Evolutionary conservation across 2,888 invertebrate species (phyloP).

Genomic region (Eristalinus sepulchralis): DNA sequence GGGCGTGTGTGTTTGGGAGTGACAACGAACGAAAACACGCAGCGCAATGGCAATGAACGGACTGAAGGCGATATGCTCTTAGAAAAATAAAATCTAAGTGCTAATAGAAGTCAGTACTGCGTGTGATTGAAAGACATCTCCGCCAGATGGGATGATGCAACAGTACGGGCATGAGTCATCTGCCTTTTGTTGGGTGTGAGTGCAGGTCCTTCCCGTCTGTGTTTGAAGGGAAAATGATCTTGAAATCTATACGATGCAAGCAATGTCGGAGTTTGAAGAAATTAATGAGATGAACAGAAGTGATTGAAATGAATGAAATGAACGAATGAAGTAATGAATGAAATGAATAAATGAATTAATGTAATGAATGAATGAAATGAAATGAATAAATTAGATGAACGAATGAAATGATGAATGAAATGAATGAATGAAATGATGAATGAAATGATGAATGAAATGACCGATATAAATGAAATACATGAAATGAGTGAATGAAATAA

Average conservation of each 20-base stretch:
- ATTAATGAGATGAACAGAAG: not conserved
- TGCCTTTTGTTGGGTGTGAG: not conserved
- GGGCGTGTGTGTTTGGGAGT: not conserved
- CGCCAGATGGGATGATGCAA: not conserved
- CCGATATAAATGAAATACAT: no score
- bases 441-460: no score
- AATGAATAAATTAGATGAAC: not conserved
- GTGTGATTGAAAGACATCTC: not conserved
- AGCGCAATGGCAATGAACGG: not conserved
- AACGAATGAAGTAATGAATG: no score
- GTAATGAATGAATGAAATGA: no score
- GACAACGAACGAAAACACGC: constrained; percentile 13
- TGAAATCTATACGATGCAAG: no score
- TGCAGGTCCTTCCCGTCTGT: not conserved
- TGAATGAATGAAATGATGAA: no score
- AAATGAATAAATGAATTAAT: no score
- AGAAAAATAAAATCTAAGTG: not conserved
- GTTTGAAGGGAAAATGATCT: not conserved
- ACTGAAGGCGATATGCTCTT: not conserved
- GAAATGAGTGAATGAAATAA: not conserved
- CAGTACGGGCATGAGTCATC: not conserved
- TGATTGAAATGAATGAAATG: not conserved
- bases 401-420: no score
- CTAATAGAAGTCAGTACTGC: not conserved
- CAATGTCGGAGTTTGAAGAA: not conserved